These are phyloP conservation scores for Galeopterus variegatus DNA, from an alignment of 2,113 vertebrate species.

Conservation along the genomic window DNA sequence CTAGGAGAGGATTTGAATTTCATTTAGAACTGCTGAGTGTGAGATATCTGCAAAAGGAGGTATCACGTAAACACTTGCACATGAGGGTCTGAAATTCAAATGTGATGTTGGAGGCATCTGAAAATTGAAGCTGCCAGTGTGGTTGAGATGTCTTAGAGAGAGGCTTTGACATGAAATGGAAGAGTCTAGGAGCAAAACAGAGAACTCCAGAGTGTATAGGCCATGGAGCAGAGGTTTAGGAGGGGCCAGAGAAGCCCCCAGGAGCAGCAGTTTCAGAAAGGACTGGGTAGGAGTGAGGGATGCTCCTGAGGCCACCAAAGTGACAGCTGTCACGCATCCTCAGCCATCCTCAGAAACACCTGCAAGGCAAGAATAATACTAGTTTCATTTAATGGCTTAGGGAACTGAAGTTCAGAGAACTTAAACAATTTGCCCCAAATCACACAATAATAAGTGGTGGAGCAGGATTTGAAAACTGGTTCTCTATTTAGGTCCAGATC, in stretches of 20 bases:
- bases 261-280: neutral
- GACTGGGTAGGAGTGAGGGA: accelerated
- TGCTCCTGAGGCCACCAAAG: accelerated
- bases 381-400: neutral
- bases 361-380: neutral
- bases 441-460: neutral
- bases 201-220: accelerated
- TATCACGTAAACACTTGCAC: neutral
- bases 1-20: neutral
- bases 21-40: neutral
- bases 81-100: neutral
- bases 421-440: neutral
- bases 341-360: neutral
- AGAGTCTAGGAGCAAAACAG: neutral
- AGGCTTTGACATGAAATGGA: neutral
- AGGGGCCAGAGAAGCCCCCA: neutral
- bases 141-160: no score
- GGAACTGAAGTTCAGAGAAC: neutral
- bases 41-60: neutral
- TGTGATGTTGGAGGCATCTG: neutral
- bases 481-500: neutral
- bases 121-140: accelerated
- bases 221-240: accelerated
- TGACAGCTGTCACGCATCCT: neutral
- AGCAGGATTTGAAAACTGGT: neutral